Evolutionary conservation across 2,888 invertebrate species (phyloP).

Genomic region (Drosophila histrio): DNA sequence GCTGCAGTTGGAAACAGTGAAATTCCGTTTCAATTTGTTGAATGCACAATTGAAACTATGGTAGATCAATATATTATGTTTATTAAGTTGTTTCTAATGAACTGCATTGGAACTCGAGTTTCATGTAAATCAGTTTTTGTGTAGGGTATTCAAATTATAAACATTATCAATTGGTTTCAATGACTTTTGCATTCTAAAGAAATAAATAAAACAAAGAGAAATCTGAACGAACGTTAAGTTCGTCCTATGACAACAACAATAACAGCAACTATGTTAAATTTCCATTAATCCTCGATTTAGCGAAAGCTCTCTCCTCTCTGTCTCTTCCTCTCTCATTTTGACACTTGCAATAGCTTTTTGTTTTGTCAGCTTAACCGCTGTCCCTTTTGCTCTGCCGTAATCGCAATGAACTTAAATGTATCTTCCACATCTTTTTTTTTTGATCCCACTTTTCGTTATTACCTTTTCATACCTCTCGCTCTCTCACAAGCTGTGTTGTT

Average conservation of each 20-base stretch:
- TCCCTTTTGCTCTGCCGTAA: neutral
- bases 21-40: neutral
- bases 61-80: neutral
- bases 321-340: neutral
- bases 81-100: neutral
- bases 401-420: slow-evolving; percentile 4
- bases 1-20: slow-evolving; percentile 6
- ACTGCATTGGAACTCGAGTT: neutral
- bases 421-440: neutral
- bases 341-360: neutral
- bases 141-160: neutral
- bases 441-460: slow-evolving; percentile 14
- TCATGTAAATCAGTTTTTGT: neutral
- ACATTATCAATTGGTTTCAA: neutral
- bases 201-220: neutral
- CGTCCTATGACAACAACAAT: neutral
- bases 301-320: neutral
- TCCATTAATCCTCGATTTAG: neutral
- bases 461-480: slow-evolving; percentile 23
- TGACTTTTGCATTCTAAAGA: neutral
- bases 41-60: neutral
- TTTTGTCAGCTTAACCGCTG: neutral
- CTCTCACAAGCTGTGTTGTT: slow-evolving; percentile 25
- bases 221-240: neutral
- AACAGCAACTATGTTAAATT: neutral